These are phyloP conservation scores for Netelia inedita DNA, from an alignment of 2,888 invertebrate species.

Conservation along the genomic window DNA sequence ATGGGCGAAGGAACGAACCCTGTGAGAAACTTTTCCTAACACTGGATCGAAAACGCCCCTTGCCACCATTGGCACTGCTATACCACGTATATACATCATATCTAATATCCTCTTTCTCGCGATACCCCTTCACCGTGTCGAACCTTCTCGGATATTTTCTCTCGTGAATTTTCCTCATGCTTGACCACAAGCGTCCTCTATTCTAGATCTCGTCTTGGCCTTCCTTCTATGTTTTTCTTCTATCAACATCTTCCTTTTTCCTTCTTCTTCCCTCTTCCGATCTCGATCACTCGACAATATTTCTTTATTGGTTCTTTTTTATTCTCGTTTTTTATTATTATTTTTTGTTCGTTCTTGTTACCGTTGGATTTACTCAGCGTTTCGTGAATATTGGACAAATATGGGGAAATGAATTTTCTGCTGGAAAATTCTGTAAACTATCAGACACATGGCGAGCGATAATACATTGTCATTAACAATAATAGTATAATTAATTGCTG, in stretches of 20 bases:
- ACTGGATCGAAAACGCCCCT: conserved; percentile 39
- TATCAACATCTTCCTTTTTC: conserved; percentile 21
- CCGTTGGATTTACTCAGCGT: conserved; percentile 1
- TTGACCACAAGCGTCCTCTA: conserved; percentile 31
- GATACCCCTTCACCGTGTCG: neutral
- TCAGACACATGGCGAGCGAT: too few relatives aligned
- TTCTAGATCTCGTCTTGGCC: conserved; percentile 24
- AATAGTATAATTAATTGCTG: neutral
- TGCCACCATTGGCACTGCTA: conserved; percentile 3
- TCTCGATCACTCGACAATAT: neutral
- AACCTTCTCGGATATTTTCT: conserved; percentile 28
- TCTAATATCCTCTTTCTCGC: conserved; percentile 24
- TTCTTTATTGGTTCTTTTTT: neutral
- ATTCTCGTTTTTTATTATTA: neutral
- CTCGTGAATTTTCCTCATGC: conserved; percentile 7
- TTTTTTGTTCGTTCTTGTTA: neutral
- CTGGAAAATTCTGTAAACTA: neutral
- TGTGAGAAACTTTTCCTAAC: conserved; percentile 48
- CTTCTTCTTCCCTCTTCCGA: neutral
- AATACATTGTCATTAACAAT: neutral
- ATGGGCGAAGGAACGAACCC: conserved; percentile 27
- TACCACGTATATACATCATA: neutral
- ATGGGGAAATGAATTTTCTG: neutral
- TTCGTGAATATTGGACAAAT: neutral
- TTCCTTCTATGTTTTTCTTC: conserved; percentile 22